Percentiles rank a stretch among this genome's conserved stretches.
Conservation (phyloP, 2,888 invertebrate genomes). For the Apamea anceps region DNA sequence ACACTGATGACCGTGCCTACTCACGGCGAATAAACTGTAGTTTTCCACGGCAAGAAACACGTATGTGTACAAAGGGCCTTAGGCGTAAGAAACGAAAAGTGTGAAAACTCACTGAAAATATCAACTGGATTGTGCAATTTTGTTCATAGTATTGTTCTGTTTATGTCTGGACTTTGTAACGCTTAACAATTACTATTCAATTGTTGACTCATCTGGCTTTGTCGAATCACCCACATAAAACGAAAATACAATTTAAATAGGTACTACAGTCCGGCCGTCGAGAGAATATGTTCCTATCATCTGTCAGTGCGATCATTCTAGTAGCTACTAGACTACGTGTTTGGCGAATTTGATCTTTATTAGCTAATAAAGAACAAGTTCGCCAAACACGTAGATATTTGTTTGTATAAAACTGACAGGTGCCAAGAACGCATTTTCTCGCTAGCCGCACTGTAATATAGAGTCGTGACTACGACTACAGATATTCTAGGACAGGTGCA, state of each 20-base stretch:
- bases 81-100: not conserved
- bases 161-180: constrained; percentile 55
- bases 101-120: constrained; percentile 11
- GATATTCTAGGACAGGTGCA: constrained; percentile 3
- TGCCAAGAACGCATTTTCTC: not conserved
- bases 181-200: constrained; percentile 35
- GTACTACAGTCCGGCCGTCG: not conserved
- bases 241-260: constrained; percentile 49
- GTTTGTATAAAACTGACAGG: not conserved
- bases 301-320: not conserved
- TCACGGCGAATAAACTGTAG: not conserved
- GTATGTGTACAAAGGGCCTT: not conserved
- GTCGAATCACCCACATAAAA: constrained; percentile 53
- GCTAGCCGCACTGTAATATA: not conserved
- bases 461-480: not conserved
- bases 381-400: not conserved
- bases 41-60: not conserved
- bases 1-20: not conserved
- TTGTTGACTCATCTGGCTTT: constrained; percentile 46
- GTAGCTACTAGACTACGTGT: not conserved
- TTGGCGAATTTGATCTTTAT: too few species aligned
- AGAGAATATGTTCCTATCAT: not conserved
- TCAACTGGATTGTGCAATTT: not conserved
- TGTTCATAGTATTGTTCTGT: constrained; percentile 24
- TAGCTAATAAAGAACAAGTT: not conserved